Evolutionary conservation across 1,140 invertebrate species (phyloP), one percentile per base, ranked within the genome.

Genomic region (Zaprionus inermis): DNA sequence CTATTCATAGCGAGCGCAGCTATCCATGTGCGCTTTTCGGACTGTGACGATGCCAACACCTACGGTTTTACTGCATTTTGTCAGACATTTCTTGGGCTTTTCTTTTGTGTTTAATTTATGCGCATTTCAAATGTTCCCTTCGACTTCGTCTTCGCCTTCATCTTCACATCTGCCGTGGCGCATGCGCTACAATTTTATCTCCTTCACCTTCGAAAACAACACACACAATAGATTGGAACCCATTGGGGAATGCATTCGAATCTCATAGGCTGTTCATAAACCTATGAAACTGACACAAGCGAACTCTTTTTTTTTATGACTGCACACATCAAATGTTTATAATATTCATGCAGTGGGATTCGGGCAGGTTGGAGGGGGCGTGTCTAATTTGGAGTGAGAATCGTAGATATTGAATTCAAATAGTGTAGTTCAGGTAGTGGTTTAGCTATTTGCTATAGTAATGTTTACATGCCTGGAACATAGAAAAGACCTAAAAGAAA

Each of bases 41-140:
- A 49, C 65, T 77, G 77, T 84, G 77, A 80, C 64, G 83, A 76
- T 73, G 77, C 56, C 71, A 82, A 84, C 81, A 84, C 81, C 81
- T 85, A 84, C 81, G 66, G 78, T 84, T 84, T 75, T 68, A 72
- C 65, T 65, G 55, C 74, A 66, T 63, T 56, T 52, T 57, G 28
- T 58, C 54, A 32, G 16, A 18, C 41, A 36, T 58, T 36, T 60
- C 56, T 41, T 52, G 20, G 24, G 54, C 51, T 76, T 79, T 79
- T 61, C 66, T 61, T 74, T 84, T 58, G 32, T 44, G 32, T 36
- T 63, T 78, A 85, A 84, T 81, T 78, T 81, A 84, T 84, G 81
- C 63, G 64, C 78, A 85, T 85, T 75, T 81, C 44, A 65, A 84
- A 81, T 32, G 56, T 28, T 52, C 51, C 55, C 49, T 38, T 58